Percentiles rank a stretch among this genome's conserved stretches.
These are phyloP conservation scores for Achlya flavicornis DNA, from an alignment of 2,888 invertebrate species.

Conservation along the genomic window DNA sequence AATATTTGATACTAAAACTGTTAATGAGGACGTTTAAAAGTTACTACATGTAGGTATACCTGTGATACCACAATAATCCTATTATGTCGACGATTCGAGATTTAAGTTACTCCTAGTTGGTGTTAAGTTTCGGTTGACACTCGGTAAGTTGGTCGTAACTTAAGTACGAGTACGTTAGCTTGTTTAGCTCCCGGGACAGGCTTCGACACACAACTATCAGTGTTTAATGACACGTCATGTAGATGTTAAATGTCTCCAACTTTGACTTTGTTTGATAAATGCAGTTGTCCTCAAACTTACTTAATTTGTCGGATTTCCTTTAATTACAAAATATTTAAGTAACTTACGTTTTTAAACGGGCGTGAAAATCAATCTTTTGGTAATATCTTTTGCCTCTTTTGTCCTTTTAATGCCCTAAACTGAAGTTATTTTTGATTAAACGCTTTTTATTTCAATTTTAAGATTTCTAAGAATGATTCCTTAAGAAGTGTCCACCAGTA, in stretches of 20 bases:
- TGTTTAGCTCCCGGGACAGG: slow-evolving; percentile 10
- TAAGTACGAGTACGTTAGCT: not conserved
- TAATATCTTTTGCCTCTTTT: too few species aligned
- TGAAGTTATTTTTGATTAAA: too few species aligned
- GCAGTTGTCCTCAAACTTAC: not conserved
- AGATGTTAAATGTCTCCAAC: not conserved
- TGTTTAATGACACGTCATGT: slow-evolving; percentile 7
- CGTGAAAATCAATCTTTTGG: too few species aligned
- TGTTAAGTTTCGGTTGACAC: slow-evolving; percentile 15
- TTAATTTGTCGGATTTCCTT: not conserved
- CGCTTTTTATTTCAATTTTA: too few species aligned
- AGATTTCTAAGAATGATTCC: too few species aligned
- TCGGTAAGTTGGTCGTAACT: slow-evolving; percentile 8
- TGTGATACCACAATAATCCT: slow-evolving; percentile 11
- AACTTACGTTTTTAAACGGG: too few species aligned
- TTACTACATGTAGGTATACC: not conserved
- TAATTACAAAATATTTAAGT: too few species aligned
- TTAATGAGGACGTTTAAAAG: not conserved
- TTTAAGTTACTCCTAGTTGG: slow-evolving; percentile 18
- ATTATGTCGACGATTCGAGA: slow-evolving; percentile 15
- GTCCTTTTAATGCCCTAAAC: too few species aligned
- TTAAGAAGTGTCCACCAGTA: not conserved
- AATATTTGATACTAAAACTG: not conserved
- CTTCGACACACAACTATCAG: slow-evolving; percentile 9
- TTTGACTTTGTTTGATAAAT: not conserved